Percentiles rank a stretch among this genome's conserved stretches.
Conservation (phyloP, 1,140 invertebrate species). For the Helicoverpa armigera region DNA sequence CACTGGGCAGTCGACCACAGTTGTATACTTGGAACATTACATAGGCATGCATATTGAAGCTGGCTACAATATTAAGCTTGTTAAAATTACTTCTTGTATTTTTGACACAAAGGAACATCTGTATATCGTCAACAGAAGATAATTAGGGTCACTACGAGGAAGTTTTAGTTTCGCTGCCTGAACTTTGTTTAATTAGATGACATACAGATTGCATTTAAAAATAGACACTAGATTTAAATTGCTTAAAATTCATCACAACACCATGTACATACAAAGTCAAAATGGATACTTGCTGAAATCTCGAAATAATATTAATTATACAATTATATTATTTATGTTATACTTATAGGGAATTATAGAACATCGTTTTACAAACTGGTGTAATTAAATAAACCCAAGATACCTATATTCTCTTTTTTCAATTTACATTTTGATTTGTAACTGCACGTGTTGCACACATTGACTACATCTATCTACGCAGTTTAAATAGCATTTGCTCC, state of each 20-base stretch:
- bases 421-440: no score
- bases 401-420: no score
- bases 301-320: no score
- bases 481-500: no score
- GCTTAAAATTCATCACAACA: no score
- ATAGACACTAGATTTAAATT: no score
- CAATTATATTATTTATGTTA: no score
- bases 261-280: not conserved
- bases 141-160: conserved; percentile 1
- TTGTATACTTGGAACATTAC: not conserved
- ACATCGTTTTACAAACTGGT: no score
- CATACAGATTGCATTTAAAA: not conserved
- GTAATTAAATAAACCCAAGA: no score
- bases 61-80: not conserved
- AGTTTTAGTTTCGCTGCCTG: conserved; percentile 23
- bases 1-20: not conserved
- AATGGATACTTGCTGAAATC: not conserved
- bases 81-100: not conserved
- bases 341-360: no score
- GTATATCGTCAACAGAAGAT: conserved; percentile 2
- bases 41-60: not conserved
- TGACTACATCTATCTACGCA: no score
- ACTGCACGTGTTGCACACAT: no score
- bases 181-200: conserved; percentile 14
- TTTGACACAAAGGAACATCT: conserved; percentile 10